Evolutionary conservation across 2,797 vertebrate genomes (phyloP).

Genomic region (Anniella stebbinsi): DNA sequence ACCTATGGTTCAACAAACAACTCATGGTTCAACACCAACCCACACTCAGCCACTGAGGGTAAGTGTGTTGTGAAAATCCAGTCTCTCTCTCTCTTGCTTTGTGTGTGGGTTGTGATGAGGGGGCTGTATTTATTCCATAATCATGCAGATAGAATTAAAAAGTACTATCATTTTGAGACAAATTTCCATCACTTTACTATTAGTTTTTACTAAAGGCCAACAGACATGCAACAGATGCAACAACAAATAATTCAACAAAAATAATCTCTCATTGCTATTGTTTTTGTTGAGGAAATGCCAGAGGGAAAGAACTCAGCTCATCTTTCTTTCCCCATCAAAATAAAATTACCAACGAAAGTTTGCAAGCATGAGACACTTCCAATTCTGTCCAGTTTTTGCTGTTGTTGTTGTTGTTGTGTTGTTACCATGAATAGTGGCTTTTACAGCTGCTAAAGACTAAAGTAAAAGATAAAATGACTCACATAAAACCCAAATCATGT

Average conservation of each 20-base stretch:
- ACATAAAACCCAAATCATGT: constrained; percentile 4
- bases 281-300: constrained; percentile 3
- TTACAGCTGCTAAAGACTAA: constrained; percentile 11
- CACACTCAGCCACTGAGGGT: too few relatives aligned
- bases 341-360: constrained; percentile 22
- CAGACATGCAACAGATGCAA: neutral
- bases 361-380: constrained; percentile 33
- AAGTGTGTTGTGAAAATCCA: too few relatives aligned
- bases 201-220: neutral
- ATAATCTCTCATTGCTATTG: neutral
- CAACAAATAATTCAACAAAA: neutral
- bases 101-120: neutral
- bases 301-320: neutral
- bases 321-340: constrained; percentile 3
- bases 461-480: constrained; percentile 21
- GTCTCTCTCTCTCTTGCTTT: too few relatives aligned
- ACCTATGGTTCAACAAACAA: too few relatives aligned
- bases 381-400: neutral
- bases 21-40: too few relatives aligned
- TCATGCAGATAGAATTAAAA: neutral
- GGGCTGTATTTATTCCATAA: neutral
- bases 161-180: neutral
- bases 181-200: neutral
- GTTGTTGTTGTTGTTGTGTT: neutral
- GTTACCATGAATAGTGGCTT: constrained; percentile 19